Base-by-base conservation (phyloP, 2,113 vertebrate genomes). In the Dicentrarchus labrax region DNA sequence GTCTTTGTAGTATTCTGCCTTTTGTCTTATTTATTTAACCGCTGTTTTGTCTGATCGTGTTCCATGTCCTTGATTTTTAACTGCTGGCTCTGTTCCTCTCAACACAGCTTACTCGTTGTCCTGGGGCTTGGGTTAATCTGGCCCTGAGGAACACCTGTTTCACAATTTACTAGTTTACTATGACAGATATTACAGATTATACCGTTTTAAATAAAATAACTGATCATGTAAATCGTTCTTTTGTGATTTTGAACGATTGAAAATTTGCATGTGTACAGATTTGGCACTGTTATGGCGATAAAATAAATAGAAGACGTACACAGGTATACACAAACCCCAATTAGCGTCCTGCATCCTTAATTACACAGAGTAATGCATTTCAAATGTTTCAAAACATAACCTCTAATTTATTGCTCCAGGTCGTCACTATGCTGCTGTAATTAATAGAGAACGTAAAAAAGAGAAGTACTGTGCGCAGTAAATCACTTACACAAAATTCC, bases 401-500 rank as follows among this genome's bases (percentile, higher is more conserved):
- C 50, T 81, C 69, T 82, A 48, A 82, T 85, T 75, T 59, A 83
- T 71, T 45, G 39, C 60, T 62, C 41, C 22, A 21, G 48, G 74
- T 68, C 5, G 5, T 30, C 4, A 19, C 51, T n/a, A 59, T 48
- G 76, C 56, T 21, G 51, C 62, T 51, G 80, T 83, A 66, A 87
- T 86, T 86, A 68, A 88, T n/a, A 38, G 16, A 79, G n/a, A 76
- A 65, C 5, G 4, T 21, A 19, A 39, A 8, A 4, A 30, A 24
- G 11, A 59, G 22, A 36, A 59, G 48, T 48, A 60, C 30, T 24
- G 48, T 75, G 53, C 76, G 57, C 48, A 41, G 71, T 80, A 83
- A 88, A 89, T 86, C 50, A 83, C 75, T 82, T 85, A 39, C 6
- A 76, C 11, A 39, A 56, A 53, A 61, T 19, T 83, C 54, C 24